Evolutionary conservation across 2,888 invertebrate genomes (phyloP), one percentile per base, ranked within the genome.

Genomic region (Meghimatium bilineatum): DNA sequence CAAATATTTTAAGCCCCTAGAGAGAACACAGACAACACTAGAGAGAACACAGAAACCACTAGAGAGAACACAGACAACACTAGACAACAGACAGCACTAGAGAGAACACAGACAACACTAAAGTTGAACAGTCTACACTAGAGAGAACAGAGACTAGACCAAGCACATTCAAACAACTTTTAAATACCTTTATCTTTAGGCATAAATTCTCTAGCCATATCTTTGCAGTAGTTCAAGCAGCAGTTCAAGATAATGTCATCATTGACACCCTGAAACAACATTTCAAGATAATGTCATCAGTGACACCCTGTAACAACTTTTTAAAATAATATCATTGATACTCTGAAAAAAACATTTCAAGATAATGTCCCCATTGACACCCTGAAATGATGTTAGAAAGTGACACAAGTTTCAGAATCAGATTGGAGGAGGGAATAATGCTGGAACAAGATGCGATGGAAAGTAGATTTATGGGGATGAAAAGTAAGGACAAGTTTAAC

Each of bases 181-280:
- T 10, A 17, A 14, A 72, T 90, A 95, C 95, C 94, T 94, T 94
- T 91, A 80, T 91, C 92, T 87, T 92, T 91, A 8, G 93, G 93
- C 93, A 93, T 95, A 90, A 95, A 95, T 89, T 96, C 92, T 60
- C 92, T 89, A n/a, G 93, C 93, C 85, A 91, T 92, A 85, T 93
- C 93, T 85, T 92, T 90, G 86, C 92, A 92, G 88, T 93, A 93
- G 84, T 93, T 91, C 6, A 92, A 88, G 88, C 93, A 93, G 85
- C 94, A 94, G 32, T 92, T 92, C 74, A 94, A 88, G 63, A 94
- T 94, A 69, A 93, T 88, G 88, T 94, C 94, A 91, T 94, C 94
- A 89, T 94, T 94, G 85, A 93, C 93, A 38, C 93, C 94, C 94
- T 93, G 89, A 34, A 90, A 90, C 67, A 85, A 49, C 78, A 76